Conservation (phyloP, 2,888 invertebrate genomes). For the Drosophila maculinotata region DNA sequence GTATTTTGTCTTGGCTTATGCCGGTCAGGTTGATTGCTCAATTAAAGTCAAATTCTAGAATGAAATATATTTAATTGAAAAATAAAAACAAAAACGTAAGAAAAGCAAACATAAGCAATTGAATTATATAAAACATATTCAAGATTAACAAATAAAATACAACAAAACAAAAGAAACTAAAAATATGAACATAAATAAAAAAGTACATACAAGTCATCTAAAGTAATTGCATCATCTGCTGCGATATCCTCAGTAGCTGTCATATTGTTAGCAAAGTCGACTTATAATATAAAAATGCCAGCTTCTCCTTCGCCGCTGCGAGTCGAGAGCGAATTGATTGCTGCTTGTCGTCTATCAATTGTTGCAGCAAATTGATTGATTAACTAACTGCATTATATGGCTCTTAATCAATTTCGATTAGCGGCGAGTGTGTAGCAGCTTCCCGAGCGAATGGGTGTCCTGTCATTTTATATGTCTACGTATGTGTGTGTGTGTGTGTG, state of each 20-base stretch:
- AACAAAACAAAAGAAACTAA: background rate
- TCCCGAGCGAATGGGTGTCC: no score
- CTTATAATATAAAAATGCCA: constrained; percentile 3
- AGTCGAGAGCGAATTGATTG: constrained; percentile 5
- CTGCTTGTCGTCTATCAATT: constrained; percentile 25
- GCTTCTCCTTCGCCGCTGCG: background rate
- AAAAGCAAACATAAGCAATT: background rate
- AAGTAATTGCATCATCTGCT: constrained; percentile 19
- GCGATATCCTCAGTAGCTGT: constrained; percentile 10
- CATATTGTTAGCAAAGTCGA: background rate
- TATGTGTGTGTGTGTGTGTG: constrained; percentile 5
- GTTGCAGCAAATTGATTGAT: constrained; percentile 44
- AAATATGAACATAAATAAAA: background rate
- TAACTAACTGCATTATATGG: constrained; percentile 32
- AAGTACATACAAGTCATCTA: constrained; percentile 59
- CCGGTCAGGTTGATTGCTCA: no score
- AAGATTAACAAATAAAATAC: constrained; percentile 3
- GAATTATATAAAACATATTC: constrained; percentile 11
- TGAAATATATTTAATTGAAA: background rate
- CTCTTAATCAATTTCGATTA: constrained; percentile 62
- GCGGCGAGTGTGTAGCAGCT: background rate
- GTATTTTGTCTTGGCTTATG: no score
- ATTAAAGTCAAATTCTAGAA: no score
- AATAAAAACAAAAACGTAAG: background rate
- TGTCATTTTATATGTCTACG: background rate